These are phyloP conservation scores for Limnephilus marmoratus DNA, from an alignment of 2,888 invertebrate genomes.

Conservation along the genomic window DNA sequence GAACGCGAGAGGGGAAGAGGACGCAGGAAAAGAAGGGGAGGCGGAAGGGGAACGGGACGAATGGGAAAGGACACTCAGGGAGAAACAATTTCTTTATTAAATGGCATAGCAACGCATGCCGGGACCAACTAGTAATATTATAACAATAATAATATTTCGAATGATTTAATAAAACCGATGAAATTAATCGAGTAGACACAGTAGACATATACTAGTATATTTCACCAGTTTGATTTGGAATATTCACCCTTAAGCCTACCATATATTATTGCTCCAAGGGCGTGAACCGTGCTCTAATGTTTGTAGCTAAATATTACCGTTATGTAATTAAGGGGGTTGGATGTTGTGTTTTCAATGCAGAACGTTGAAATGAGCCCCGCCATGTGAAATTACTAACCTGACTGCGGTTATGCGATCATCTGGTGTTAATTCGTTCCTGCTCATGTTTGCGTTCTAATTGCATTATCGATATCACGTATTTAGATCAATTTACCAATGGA, in stretches of 20 bases:
- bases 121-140: too few relatives aligned
- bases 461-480: slow-evolving; percentile 11
- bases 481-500: background rate
- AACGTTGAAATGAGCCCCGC: background rate
- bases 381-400: slow-evolving; percentile 10
- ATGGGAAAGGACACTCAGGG: too few relatives aligned
- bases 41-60: too few relatives aligned
- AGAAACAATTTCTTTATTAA: too few relatives aligned
- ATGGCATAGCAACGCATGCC: too few relatives aligned
- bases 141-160: too few relatives aligned
- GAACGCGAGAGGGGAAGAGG: too few relatives aligned
- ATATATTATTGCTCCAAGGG: background rate
- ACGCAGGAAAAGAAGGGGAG: too few relatives aligned
- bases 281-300: slow-evolving; percentile 2
- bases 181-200: too few relatives aligned
- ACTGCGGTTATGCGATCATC: slow-evolving; percentile 18
- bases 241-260: background rate
- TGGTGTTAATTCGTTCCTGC: background rate
- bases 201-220: too few relatives aligned
- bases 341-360: slow-evolving; percentile 39
- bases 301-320: slow-evolving; percentile 38
- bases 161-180: too few relatives aligned
- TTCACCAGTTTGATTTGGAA: background rate
- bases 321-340: slow-evolving; percentile 9
- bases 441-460: slow-evolving; percentile 13